Evolutionary conservation across 37 sponge, comb jelly and placozoan genomes (phyloP), one percentile per base, ranked within the genome.

Genomic region (Agelas oroides): DNA sequence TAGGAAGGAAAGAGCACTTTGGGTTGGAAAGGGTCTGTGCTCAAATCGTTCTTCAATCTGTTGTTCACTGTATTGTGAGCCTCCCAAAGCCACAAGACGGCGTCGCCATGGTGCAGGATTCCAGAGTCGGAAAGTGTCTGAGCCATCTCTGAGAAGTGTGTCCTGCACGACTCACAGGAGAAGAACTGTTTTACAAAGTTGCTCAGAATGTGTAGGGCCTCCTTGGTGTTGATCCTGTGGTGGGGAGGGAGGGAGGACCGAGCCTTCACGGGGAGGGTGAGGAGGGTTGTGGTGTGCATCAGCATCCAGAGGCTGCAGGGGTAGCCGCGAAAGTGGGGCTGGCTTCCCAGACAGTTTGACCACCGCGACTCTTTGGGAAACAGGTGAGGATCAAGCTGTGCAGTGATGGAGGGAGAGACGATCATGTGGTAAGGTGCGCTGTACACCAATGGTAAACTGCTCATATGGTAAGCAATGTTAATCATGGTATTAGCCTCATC

Each of bases 261-360:
- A 56, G 69, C 41, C 78, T 13, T 34, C 33, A 33, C 34, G 19
- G 89, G 82, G 65, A 82, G 88, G 32, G 88, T 84, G 72, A 92
- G 84, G 65, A 90, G 36, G 62, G 90, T 90, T 37, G 85, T 59
- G 21, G 98, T 86, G 79, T 98, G 99, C 71, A 92, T 79, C 23
- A 98, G 89, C 62, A 81, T 92, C 99, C 99, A 98, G 57, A 98
- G 61, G 17, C 91, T 88, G 73, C 99, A 98, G 60, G 97, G 90
- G 73, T 92, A 98, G 34, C 99, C 99, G 28, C 98, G 85, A 23
- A 79, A 61, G 35, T 89, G 82, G 52, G 92, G 86, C 32, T 62
- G 72, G 73, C 91, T 91, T 0, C 98, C 96, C 28, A 65, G 70
- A 65, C 98, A 98, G 19, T 76, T 85, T n/a, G 61, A 52, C 95